Evolutionary conservation across 2,797 vertebrate species (phyloP), one percentile per base, ranked within the genome.

Genomic region (Triplophysa yarkandensis): DNA sequence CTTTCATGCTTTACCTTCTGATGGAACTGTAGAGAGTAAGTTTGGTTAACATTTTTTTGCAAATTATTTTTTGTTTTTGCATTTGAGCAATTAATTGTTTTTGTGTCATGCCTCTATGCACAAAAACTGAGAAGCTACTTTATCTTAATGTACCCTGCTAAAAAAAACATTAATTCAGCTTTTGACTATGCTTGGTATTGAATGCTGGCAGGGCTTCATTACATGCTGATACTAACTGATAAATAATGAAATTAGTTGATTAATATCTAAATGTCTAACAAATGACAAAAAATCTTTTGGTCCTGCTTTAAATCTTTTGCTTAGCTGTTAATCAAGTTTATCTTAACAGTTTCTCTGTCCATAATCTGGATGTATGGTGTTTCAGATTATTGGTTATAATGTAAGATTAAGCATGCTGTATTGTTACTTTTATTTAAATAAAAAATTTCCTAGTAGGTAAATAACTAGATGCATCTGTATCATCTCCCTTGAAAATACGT

Each of bases 11-110:
- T 88, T 90, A 88, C 87, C 90, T 92, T 92, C 90, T 94, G 95
- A 94, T 95, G 96, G 77, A 90, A 90, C 91, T 94, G 85, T 96
- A 98, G 97, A 97, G 97, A 98, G 97, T 98, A 98, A 98, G 97
- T 98, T 92, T 92, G 91, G 90, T 90, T 90, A 85, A 80, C 88
- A n/a, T n/a, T 90, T 91, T 91, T 87, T 84, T 89, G 89, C 41
- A 66, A 67, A 68, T 36, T 27, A 6, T 50, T 36, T 66, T 14
- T 21, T 36, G 1, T 32, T 52, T 19, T 71, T 11, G 64, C 60
- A 81, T n/a, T 79, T 76, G n/a, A 57, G n/a, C 21, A 43, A 27
- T 34, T 23, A 21, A 48, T 52, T 43, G 6, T 65, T 44, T 54
- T 66, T 36, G 21, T 28, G 50, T 16, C 27, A 9, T 65, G 21